Percentiles rank a stretch among this genome's conserved stretches.
Evolutionary conservation across 2,113 vertebrate species (phyloP).

Genomic region (Hippocampus guttulatus): DNA sequence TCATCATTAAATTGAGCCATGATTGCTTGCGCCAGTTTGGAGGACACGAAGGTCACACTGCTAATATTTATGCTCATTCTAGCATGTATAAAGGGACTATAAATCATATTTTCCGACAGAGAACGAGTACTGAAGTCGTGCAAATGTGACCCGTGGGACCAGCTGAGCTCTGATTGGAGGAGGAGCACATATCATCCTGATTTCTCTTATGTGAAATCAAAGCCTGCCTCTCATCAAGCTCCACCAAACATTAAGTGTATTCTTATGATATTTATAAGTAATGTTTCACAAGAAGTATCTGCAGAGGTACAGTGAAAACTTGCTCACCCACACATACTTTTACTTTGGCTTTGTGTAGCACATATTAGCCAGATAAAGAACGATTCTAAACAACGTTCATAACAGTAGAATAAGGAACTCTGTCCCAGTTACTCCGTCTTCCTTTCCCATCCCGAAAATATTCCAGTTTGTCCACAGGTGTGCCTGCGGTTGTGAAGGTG

Average conservation of each 20-base stretch:
- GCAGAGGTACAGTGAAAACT: too few relatives aligned
- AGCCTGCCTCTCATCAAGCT: slow-evolving; percentile 14
- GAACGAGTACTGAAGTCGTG: slow-evolving; percentile 12
- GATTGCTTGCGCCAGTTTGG: slow-evolving; percentile 42
- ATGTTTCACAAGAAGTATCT: too few relatives aligned
- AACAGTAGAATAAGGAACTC: too few relatives aligned
- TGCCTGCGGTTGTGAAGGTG: too few relatives aligned
- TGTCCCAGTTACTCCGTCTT: too few relatives aligned
- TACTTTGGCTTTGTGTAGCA: too few relatives aligned
- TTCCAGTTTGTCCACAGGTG: too few relatives aligned
- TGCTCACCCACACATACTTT: too few relatives aligned
- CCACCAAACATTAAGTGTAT: background rate
- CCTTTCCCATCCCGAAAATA: too few relatives aligned
- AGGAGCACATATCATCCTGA: slow-evolving; percentile 29
- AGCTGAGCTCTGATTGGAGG: slow-evolving; percentile 17
- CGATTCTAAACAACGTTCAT: too few relatives aligned
- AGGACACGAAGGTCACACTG: slow-evolving; percentile 47
- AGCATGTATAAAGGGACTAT: slow-evolving; percentile 43
- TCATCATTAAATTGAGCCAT: slow-evolving; percentile 64
- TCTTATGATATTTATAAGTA: background rate
- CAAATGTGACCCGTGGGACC: slow-evolving; percentile 21
- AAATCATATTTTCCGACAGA: slow-evolving; percentile 48
- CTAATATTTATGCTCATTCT: slow-evolving; percentile 48
- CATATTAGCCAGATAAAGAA: too few relatives aligned
- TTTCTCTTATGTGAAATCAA: slow-evolving; percentile 28